Percentiles rank a stretch among this genome's conserved stretches.
phyloP scores from a whole-genome alignment of 2,888 invertebrate genomes.

The Beris morrisii region DNA sequence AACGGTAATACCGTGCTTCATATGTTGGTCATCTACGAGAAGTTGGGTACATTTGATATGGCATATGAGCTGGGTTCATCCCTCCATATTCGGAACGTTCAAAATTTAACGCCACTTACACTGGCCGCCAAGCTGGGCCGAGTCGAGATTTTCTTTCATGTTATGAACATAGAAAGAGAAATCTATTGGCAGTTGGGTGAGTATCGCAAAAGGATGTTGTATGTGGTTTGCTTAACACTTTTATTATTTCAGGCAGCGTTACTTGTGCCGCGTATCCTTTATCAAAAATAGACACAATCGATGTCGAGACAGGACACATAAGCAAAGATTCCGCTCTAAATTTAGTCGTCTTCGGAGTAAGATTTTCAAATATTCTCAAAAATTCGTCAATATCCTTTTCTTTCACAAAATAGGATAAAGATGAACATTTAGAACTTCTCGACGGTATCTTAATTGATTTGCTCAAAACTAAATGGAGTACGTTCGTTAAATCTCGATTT shows the following conservation, averaged over 20 bases:
- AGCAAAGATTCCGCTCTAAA: conserved; percentile 93
- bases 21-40: conserved; percentile 94
- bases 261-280: conserved; percentile 97
- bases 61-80: conserved; percentile 91
- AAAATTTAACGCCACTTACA: conserved; percentile 88
- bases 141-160: conserved; percentile 96
- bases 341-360: conserved; percentile 93
- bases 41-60: conserved; percentile 90
- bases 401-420: conserved; percentile 72
- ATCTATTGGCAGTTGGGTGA: conserved; percentile 95
- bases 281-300: conserved; percentile 93
- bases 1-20: conserved; percentile 97
- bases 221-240: background rate
- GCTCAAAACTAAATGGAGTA: conserved; percentile 96
- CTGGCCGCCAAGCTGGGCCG: conserved; percentile 90
- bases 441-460: conserved; percentile 93
- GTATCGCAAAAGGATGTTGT: conserved; percentile 11
- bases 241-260: conserved; percentile 66
- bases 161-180: conserved; percentile 92
- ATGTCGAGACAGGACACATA: conserved; percentile 86
- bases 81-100: conserved; percentile 81
- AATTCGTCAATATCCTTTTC: background rate
- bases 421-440: conserved; percentile 91
- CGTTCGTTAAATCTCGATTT: conserved; percentile 92
- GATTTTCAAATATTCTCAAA: conserved; percentile 42